Evolutionary conservation across 1,140 invertebrate species (phyloP), one percentile per base, ranked within the genome.

Genomic region (roundworm (Caenorhabditis elegans)): DNA sequence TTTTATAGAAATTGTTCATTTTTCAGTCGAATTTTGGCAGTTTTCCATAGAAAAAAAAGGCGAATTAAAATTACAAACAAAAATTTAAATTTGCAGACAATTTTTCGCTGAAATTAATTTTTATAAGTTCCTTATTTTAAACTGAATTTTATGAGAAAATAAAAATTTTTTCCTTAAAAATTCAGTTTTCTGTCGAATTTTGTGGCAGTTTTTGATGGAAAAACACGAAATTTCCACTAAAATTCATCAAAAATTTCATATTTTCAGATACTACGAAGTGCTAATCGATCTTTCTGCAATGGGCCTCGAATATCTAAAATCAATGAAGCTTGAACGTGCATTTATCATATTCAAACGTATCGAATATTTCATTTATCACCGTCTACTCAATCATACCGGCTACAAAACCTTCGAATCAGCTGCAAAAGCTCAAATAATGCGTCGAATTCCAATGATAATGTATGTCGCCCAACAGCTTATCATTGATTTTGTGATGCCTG

Each of bases 261-360:
- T n/a, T 65, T 65, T 5, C 60, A 70, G 60, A 39, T 70, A 70
- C 60, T 70, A 70, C 60, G 60, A 70, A 39, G 60, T 70, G n/a
- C 60, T 70, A 0, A 31, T 70, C 2, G 60, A 70, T 39, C 60
- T 70, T n/a, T 70, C 60, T 0, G 11, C 8, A 39, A 70, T 70
- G 60, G 60, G 60, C 3, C 60, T 70, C 3, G 60, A 70, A 39
- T 70, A 70, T 22, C 34, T 70, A n/a, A 70, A 70, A 22, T 24
- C 60, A 10, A 39, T 70, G 60, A 70, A 70, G 13, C 13, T 70
- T 17, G 60, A 70, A 39, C 31, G 60, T 0, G 60, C 60, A 2
- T 70, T 70, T n/a, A 70, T 70, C n/a, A 70, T 70, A 11, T 70
- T 70, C 60, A 70, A 70, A 39, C 60, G 60, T 11, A 70, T 70